Evolutionary conservation across 2,888 invertebrate genomes (phyloP).

Genomic region (Mythimna loreyi): DNA sequence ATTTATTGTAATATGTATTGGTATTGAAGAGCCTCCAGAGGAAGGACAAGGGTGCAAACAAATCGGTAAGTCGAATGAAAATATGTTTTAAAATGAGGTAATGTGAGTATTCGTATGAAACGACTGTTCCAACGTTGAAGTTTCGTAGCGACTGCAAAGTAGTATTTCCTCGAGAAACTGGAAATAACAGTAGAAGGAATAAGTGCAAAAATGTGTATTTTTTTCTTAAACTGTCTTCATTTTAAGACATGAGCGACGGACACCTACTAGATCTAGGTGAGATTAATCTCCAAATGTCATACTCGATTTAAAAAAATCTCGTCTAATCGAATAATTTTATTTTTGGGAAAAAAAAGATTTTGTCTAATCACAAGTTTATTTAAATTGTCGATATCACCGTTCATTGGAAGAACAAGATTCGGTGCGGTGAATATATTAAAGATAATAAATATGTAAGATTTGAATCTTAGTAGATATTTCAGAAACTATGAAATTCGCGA

Average conservation of each 20-base stretch:
- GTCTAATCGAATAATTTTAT: conserved; percentile 21
- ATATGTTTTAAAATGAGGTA: conserved; percentile 23
- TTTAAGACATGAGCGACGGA: conserved; percentile 55
- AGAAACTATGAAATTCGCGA: background rate
- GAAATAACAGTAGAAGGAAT: conserved; percentile 9
- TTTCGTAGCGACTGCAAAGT: conserved; percentile 44
- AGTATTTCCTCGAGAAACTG: conserved; percentile 26
- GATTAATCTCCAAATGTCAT: conserved; percentile 61
- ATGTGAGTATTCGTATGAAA: conserved; percentile 42
- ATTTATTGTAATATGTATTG: conserved; percentile 80
- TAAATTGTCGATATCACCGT: background rate
- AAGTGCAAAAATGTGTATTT: conserved; percentile 24
- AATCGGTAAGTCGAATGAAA: conserved; percentile 65
- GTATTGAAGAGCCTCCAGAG: conserved; percentile 58
- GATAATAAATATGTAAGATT: no score
- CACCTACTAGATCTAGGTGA: conserved; percentile 78
- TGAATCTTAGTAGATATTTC: background rate
- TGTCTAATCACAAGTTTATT: background rate
- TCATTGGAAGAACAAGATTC: background rate
- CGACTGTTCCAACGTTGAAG: conserved; percentile 29
- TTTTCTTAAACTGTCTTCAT: conserved; percentile 41
- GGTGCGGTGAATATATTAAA: background rate
- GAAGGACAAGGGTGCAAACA: conserved; percentile 57
- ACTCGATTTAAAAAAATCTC: conserved; percentile 48
- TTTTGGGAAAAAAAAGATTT: conserved; percentile 23